Percentiles rank a stretch among this genome's conserved stretches.
Evolutionary conservation across 2,797 vertebrate genomes (phyloP).

Genomic region (Macropodus opercularis): DNA sequence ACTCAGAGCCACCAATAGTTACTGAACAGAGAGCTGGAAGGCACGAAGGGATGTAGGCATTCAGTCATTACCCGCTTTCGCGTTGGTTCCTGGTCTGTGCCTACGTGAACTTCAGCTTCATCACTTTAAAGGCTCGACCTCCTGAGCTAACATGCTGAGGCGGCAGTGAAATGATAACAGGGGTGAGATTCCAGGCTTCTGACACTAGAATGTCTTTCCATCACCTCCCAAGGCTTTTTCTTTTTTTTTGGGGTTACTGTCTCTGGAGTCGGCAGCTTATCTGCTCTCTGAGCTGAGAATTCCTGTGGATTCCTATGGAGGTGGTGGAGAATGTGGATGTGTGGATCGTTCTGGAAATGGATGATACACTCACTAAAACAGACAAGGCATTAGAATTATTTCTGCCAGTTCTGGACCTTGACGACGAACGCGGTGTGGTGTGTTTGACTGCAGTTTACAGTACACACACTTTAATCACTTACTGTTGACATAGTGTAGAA

Average conservation of each 20-base stretch:
- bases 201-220: neutral
- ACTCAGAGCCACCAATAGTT: constrained; percentile 22
- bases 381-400: no score
- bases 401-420: no score
- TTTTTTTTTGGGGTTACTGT: no score
- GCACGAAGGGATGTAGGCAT: constrained; percentile 6
- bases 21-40: constrained; percentile 6
- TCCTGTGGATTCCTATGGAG: neutral
- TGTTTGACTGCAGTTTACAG: no score
- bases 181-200: neutral
- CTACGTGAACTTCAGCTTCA: no score
- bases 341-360: neutral
- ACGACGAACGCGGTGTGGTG: no score
- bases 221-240: neutral
- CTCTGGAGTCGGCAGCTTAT: neutral
- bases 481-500: no score
- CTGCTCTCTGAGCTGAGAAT: neutral
- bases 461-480: neutral
- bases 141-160: no score
- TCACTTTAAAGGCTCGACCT: no score
- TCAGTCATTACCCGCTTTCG: constrained; percentile 5
- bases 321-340: neutral
- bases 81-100: neutral
- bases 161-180: no score
- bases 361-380: no score